phyloP scores from a whole-genome alignment of 37 sponge, comb jelly and placozoan species.

The Bolinopsis microptera region DNA sequence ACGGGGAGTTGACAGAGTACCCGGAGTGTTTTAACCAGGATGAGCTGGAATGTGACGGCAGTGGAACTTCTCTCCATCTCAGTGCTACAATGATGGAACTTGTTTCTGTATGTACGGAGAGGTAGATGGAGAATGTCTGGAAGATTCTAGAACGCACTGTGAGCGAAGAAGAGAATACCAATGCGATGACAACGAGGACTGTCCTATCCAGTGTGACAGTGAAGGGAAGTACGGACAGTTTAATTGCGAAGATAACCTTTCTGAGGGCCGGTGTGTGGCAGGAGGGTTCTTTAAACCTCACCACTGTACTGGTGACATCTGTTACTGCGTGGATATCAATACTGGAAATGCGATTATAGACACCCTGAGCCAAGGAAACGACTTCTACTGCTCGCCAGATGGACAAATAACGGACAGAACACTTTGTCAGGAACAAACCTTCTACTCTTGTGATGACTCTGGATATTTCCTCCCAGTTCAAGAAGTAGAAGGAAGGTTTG shows the following conservation, averaged over 20 bases:
- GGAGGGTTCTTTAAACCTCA: not conserved
- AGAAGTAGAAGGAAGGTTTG: not conserved
- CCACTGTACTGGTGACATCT: constrained; percentile 17
- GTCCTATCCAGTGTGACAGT: not conserved
- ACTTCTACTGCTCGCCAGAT: not conserved
- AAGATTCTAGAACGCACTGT: not conserved
- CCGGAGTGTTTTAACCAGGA: not conserved
- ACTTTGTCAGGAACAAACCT: not conserved
- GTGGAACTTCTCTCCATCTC: not conserved
- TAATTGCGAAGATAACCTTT: not conserved
- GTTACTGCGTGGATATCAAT: constrained; percentile 52
- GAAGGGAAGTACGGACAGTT: not conserved
- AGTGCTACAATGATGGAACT: not conserved
- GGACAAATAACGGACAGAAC: not conserved
- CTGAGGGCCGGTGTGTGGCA: not conserved
- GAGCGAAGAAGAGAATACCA: not conserved
- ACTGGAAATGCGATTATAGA: not conserved
- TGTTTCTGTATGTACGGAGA: not conserved
- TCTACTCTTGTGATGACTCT: not conserved
- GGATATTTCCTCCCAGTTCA: constrained; percentile 17
- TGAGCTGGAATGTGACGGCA: not conserved
- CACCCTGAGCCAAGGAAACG: not conserved
- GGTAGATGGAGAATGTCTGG: constrained; percentile 29
- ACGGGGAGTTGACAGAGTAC: not conserved
- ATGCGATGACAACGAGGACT: not conserved